phyloP scores from a whole-genome alignment of 2,113 vertebrate genomes.

The Rousettus leschenaultii region DNA sequence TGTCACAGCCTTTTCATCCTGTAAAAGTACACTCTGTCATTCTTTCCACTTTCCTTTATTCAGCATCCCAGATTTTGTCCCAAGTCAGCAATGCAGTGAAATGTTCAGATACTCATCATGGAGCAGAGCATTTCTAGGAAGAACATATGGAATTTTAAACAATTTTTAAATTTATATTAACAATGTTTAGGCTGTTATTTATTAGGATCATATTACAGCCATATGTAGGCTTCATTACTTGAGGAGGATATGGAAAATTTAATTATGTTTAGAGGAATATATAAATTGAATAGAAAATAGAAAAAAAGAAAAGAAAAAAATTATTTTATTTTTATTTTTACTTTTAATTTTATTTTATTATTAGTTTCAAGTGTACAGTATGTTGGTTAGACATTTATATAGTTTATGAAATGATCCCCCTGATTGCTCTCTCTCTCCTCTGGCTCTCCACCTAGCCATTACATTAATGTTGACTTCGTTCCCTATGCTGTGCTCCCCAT shows the following conservation, averaged over 20 bases:
- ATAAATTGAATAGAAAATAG: background rate
- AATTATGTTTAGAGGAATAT: background rate
- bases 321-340: too few relatives aligned
- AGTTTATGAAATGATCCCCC: too few relatives aligned
- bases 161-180: background rate
- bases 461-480: too few relatives aligned
- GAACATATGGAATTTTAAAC: background rate
- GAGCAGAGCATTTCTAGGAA: background rate
- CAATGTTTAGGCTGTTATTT: background rate
- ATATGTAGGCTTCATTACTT: background rate
- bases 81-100: background rate
- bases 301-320: background rate
- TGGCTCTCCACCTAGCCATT: too few relatives aligned
- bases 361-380: too few relatives aligned
- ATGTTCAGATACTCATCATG: background rate
- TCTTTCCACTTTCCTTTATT: background rate
- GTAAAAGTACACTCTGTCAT: background rate
- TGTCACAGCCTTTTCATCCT: background rate
- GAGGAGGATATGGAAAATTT: background rate
- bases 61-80: background rate
- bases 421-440: too few relatives aligned
- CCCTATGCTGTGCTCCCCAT: too few relatives aligned
- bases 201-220: background rate
- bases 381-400: too few relatives aligned
- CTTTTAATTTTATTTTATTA: too few relatives aligned